Percentiles rank a stretch among this genome's conserved stretches.
These are phyloP conservation scores for Carabus problematicus DNA, from an alignment of 2,888 invertebrate genomes.

Conservation along the genomic window DNA sequence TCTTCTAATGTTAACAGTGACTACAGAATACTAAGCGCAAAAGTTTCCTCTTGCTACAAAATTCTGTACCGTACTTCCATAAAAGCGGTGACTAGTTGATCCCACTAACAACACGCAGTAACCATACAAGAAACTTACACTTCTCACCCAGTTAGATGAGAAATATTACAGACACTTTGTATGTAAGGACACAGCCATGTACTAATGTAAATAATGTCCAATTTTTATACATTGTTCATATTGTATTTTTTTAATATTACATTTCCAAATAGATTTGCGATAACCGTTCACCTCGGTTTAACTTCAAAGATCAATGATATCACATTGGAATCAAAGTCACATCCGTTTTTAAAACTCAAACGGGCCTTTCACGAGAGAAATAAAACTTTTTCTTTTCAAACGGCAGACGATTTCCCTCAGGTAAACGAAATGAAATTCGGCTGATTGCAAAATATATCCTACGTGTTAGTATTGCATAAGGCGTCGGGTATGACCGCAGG, in stretches of 20 bases:
- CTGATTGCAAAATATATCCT: slow-evolving; percentile 42
- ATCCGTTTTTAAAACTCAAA: slow-evolving; percentile 37
- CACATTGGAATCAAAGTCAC: slow-evolving; percentile 36
- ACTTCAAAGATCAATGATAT: slow-evolving; percentile 29
- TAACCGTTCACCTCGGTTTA: too few relatives aligned
- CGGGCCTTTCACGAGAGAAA: slow-evolving; percentile 33
- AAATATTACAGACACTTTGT: too few relatives aligned
- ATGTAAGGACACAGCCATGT: too few relatives aligned
- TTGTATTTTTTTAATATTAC: too few relatives aligned
- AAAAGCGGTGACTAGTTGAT: slow-evolving; percentile 26
- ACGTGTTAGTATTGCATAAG: slow-evolving; percentile 40
- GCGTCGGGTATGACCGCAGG: slow-evolving; percentile 42
- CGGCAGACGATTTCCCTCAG: slow-evolving; percentile 36
- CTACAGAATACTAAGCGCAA: slow-evolving; percentile 35
- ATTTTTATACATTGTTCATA: too few relatives aligned
- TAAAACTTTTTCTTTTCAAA: slow-evolving; percentile 36
- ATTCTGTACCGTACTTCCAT: slow-evolving; percentile 16
- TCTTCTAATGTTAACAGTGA: slow-evolving; percentile 35
- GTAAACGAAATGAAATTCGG: slow-evolving; percentile 34
- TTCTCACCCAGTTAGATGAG: too few relatives aligned
- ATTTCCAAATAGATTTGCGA: too few relatives aligned
- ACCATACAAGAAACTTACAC: background rate
- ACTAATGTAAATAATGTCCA: too few relatives aligned
- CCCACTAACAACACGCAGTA: slow-evolving; percentile 25
- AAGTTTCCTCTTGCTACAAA: slow-evolving; percentile 18